These are phyloP conservation scores for Pseudopodoces humilis DNA, from an alignment of 2,113 vertebrate species.

Conservation along the genomic window DNA sequence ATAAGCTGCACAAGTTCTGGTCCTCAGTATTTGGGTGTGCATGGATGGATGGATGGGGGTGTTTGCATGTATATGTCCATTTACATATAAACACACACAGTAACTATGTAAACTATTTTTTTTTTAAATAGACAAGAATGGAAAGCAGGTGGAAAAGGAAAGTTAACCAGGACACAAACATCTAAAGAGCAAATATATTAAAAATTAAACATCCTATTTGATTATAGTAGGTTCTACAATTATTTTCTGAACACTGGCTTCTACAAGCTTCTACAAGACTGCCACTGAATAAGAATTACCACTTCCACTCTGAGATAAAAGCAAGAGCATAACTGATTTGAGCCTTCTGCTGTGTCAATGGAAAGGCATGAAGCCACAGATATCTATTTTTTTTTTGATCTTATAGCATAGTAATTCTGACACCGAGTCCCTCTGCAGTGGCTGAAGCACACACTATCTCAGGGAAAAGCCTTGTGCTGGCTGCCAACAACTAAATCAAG, in stretches of 20 bases:
- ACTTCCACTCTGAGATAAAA: fast-evolving
- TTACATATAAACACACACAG: background rate
- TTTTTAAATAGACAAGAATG: background rate
- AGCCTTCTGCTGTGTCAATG: background rate
- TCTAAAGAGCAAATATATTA: background rate
- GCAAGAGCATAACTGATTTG: background rate
- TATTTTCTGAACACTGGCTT: background rate
- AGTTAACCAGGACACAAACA: background rate
- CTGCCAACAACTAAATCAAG: background rate
- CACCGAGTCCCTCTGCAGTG: background rate
- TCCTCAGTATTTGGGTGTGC: background rate
- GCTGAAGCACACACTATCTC: background rate
- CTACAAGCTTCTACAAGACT: background rate
- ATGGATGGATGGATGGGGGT: background rate
- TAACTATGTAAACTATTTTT: background rate
- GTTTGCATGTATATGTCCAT: background rate
- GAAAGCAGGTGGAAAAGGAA: background rate
- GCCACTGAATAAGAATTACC: background rate
- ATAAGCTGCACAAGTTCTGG: background rate
- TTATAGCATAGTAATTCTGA: background rate
- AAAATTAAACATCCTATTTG: background rate
- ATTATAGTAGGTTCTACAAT: background rate
- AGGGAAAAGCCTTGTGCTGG: background rate
- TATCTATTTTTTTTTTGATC: background rate
- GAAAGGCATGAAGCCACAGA: background rate